Conservation (phyloP, 2,797 vertebrate species). For the Galago senegalensis region DNA sequence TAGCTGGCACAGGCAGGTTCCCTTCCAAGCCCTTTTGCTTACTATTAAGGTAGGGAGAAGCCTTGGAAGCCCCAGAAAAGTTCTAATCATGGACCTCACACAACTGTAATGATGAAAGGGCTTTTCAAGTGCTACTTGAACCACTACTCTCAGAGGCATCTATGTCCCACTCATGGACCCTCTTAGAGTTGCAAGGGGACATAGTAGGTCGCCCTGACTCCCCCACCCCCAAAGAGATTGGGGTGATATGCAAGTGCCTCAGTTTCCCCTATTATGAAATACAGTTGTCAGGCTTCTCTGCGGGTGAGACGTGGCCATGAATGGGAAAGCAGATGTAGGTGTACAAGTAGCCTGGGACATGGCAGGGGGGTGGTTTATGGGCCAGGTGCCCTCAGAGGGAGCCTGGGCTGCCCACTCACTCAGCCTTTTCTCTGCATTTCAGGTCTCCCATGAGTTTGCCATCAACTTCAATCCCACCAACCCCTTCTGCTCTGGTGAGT, state of each 20-base stretch:
- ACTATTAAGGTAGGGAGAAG: not conserved
- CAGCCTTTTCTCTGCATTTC: slow-evolving; percentile 63
- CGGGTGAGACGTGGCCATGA: not conserved
- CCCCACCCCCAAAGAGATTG: not conserved
- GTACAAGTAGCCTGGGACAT: not conserved
- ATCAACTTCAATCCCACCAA: slow-evolving; percentile 99
- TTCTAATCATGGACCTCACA: not conserved
- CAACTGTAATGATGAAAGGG: not conserved
- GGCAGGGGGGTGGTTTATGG: not conserved
- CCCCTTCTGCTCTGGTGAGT: slow-evolving; percentile 97
- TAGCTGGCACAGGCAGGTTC: not conserved
- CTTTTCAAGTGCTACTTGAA: not conserved
- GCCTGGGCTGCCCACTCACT: not conserved
- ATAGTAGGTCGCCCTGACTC: not conserved
- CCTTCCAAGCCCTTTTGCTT: not conserved
- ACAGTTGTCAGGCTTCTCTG: not conserved
- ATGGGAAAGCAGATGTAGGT: not conserved
- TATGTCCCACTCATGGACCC: not conserved
- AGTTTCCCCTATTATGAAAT: not conserved
- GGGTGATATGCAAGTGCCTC: not conserved
- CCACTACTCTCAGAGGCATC: not conserved
- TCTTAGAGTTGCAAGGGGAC: fast-evolving
- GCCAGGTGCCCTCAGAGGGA: not conserved
- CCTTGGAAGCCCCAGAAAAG: not conserved
- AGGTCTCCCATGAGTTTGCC: slow-evolving; percentile 99